Percentiles rank a stretch among this genome's conserved stretches.
Evolutionary conservation across 1,140 invertebrate species (phyloP).

Genomic region (Gryon sp.): DNA sequence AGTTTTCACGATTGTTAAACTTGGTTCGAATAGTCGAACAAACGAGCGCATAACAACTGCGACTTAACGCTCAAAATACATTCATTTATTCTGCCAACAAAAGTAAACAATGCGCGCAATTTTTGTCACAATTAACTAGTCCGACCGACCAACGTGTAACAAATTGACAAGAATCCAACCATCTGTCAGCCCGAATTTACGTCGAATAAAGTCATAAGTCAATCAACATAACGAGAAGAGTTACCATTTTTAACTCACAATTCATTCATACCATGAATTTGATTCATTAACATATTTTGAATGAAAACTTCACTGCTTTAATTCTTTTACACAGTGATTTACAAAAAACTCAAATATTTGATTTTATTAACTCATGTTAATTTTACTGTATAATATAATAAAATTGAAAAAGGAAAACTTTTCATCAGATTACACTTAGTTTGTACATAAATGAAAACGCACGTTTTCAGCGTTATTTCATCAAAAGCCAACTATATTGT

Average conservation of each 20-base stretch:
- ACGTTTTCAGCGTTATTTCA: too few species aligned
- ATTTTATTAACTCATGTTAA: too few species aligned
- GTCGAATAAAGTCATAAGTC: slow-evolving; percentile 1
- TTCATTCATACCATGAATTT: too few species aligned
- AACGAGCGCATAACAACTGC: slow-evolving; percentile 14
- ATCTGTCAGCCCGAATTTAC: slow-evolving; percentile 7
- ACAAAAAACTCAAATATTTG: too few species aligned
- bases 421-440: too few species aligned
- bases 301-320: not conserved
- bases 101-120: slow-evolving; percentile 21
- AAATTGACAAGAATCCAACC: slow-evolving; percentile 7
- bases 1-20: slow-evolving; percentile 21
- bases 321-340: too few species aligned
- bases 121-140: not conserved
- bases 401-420: too few species aligned
- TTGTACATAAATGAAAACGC: too few species aligned
- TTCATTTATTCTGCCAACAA: not conserved
- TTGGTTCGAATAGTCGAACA: not conserved
- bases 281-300: not conserved
- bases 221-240: too few species aligned
- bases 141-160: not conserved
- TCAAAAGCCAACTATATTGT: too few species aligned
- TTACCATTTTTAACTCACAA: slow-evolving; percentile 4
- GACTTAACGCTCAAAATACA: slow-evolving; percentile 8
- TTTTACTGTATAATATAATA: too few species aligned